These are phyloP conservation scores for Alexandromys fortis DNA, from an alignment of 2,113 vertebrate genomes.

Conservation along the genomic window DNA sequence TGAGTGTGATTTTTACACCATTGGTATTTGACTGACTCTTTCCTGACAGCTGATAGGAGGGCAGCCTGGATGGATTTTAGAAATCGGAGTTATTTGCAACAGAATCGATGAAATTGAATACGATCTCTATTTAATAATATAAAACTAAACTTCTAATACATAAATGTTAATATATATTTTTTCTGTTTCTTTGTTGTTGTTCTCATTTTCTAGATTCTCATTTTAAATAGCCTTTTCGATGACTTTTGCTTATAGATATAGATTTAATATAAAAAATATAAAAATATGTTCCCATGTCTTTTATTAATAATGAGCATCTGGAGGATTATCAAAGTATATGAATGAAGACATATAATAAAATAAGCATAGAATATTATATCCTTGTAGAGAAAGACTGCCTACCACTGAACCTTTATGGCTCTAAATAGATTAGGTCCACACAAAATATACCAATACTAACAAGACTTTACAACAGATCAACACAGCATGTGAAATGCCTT, in stretches of 20 bases:
- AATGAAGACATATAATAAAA: not conserved
- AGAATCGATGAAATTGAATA: not conserved
- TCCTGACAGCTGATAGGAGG: not conserved
- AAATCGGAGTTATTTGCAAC: not conserved
- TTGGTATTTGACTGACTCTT: too few species aligned
- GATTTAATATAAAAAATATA: too few species aligned
- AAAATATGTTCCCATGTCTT: too few species aligned
- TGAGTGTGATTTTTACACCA: not conserved
- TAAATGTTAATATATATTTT: not conserved
- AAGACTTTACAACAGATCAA: not conserved
- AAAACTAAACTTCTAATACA: not conserved
- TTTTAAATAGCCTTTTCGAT: not conserved
- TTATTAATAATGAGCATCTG: not conserved
- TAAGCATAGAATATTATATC: not conserved
- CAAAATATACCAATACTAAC: not conserved
- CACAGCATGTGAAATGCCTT: not conserved
- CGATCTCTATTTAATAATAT: not conserved
- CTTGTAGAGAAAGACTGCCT: not conserved
- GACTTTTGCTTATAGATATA: too few species aligned
- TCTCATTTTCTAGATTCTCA: not conserved
- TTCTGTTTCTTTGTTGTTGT: not conserved
- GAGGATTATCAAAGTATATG: not conserved
- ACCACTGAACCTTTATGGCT: not conserved
- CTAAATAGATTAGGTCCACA: not conserved
- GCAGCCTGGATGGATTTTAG: not conserved